Conservation (phyloP, 2,888 invertebrate genomes). For the Dione vanillae region DNA sequence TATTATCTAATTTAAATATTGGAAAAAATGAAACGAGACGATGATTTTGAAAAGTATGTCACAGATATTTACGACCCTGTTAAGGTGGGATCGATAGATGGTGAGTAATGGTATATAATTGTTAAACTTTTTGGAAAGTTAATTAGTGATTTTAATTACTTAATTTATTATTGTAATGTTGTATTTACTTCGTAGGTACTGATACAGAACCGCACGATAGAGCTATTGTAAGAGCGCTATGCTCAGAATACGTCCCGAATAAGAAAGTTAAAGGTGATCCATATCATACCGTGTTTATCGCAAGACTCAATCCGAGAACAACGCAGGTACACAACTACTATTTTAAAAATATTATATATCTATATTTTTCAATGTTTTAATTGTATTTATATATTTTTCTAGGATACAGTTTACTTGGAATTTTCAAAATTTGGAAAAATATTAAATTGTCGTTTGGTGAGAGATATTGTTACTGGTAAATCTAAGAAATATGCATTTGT, state of each 20-base stretch:
- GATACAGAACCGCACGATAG: constrained; percentile 92
- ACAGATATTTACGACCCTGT: constrained; percentile 89
- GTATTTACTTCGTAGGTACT: constrained; percentile 76
- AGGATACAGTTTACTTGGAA: constrained; percentile 82
- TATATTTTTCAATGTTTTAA: neutral
- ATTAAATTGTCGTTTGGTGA: constrained; percentile 86
- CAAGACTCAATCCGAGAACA: constrained; percentile 87
- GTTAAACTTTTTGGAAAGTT: no score
- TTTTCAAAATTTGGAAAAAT: constrained; percentile 88
- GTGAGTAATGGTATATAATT: constrained; percentile 58
- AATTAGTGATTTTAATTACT: no score
- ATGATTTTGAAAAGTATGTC: constrained; percentile 64
- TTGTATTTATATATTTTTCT: constrained; percentile 29
- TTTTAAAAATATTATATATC: neutral
- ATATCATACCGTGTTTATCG: constrained; percentile 89
- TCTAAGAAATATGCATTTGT: constrained; percentile 94
- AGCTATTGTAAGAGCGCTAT: constrained; percentile 88
- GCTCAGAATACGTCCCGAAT: constrained; percentile 87
- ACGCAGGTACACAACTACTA: constrained; percentile 64
- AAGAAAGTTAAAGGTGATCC: constrained; percentile 88
- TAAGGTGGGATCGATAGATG: constrained; percentile 94
- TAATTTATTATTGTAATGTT: neutral
- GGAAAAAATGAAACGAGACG: constrained; percentile 44
- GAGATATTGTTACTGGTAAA: constrained; percentile 92
- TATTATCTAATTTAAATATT: no score